Evolutionary conservation across 1,140 invertebrate species (phyloP), one percentile per base, ranked within the genome.

Genomic region (Hypothenemus hampei): DNA sequence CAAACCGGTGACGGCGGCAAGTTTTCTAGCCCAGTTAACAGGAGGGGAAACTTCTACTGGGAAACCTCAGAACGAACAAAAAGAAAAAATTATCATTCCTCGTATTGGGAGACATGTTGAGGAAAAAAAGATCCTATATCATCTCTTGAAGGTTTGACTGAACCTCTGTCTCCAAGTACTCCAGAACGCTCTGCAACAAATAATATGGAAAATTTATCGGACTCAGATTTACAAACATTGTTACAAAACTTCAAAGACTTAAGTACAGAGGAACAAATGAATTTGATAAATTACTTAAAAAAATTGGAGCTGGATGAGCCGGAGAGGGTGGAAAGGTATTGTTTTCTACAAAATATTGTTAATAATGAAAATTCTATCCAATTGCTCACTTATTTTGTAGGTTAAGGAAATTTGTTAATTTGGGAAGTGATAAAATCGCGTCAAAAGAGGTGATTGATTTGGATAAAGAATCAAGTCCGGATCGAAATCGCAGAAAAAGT

Each of bases 191-290:
- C 50, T 19, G 55, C 23, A 21, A 54, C 39, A 7, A 57, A 40
- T 21, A 59, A 57, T 31, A 82, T 87, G 77, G 86, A 87, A 47
- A 81, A 79, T 15, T 67, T 89, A 1, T 85, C 84, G 0, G 86
- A 89, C 64, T 79, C 80, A 0, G 87, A 90, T 60, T 66, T 90
- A 15, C 84, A 87, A 59, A 81, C 82, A 0, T 66, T 89, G 0
- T 67, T 91, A 22, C 85, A 87, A 64, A 89, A 88, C 66, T 90
- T 90, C 59, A 84, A 84, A 67, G 83, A 87, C 61, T 67, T 91
- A 1, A 83, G 81, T 0, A 79, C 78, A 2, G 84, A 87, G 43
- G 86, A 90, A 65, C 87, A 91, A 59, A 83, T 88, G 49, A 82
- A 83, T 52, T 72, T 91, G 0, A 89, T 90, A 4, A 81, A 80